These are phyloP conservation scores for Aplodontia rufa DNA, from an alignment of 2,113 vertebrate genomes.

Conservation along the genomic window DNA sequence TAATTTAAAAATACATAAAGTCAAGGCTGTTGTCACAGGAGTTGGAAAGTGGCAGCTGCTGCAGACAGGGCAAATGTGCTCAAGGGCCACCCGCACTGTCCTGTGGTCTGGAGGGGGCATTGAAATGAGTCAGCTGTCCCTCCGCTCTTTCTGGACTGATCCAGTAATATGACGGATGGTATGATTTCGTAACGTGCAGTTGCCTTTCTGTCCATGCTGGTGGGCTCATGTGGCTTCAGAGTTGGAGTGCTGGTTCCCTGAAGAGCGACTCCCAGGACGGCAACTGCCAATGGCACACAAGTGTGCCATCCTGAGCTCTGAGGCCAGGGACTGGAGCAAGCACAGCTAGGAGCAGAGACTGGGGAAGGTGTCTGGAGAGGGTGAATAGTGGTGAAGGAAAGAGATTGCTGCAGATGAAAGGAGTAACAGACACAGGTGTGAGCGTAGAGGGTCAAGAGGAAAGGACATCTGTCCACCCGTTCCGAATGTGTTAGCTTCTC, in stretches of 20 bases:
- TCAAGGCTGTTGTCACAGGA: neutral
- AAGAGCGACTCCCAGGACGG: neutral
- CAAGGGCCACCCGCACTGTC: neutral
- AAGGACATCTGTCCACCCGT: neutral
- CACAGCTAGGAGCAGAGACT: neutral
- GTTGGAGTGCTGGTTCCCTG: neutral
- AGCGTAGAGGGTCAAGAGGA: neutral
- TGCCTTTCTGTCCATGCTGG: neutral
- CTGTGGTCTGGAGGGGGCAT: neutral
- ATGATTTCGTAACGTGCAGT: neutral
- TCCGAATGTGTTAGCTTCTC: neutral
- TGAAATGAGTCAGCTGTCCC: neutral
- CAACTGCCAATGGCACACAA: neutral
- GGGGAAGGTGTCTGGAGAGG: neutral
- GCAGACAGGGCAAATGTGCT: neutral
- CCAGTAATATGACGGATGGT: fast-evolving
- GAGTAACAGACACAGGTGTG: neutral
- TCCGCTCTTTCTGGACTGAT: neutral
- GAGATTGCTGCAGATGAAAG: neutral
- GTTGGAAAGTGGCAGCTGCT: neutral
- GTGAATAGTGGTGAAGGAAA: neutral
- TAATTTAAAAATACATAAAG: neutral
- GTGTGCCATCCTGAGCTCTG: fast-evolving
- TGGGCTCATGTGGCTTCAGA: neutral
- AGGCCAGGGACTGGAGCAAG: neutral